phyloP scores from a whole-genome alignment of 2,113 vertebrate species.

The Micromys minutus region DNA sequence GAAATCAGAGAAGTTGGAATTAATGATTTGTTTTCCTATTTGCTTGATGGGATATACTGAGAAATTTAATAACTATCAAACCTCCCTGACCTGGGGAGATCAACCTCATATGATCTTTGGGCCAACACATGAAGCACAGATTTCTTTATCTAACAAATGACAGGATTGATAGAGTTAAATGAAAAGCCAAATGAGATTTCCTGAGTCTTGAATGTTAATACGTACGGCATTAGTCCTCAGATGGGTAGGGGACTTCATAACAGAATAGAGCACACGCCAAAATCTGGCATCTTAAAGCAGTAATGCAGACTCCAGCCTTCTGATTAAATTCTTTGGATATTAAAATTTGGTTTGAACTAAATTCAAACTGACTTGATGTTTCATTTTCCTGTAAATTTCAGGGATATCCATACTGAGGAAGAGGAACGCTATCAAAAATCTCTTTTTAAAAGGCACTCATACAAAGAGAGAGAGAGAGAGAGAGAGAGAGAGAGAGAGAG shows the following conservation, averaged over 20 bases:
- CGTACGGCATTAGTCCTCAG: slow-evolving; percentile 65
- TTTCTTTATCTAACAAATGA: slow-evolving; percentile 55
- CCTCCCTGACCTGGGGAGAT: slow-evolving; percentile 6
- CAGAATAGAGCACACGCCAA: slow-evolving; percentile 66
- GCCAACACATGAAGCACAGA: neutral
- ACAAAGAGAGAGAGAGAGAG: neutral
- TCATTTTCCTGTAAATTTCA: slow-evolving; percentile 68
- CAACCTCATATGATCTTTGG: neutral
- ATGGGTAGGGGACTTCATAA: slow-evolving; percentile 66
- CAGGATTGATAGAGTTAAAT: slow-evolving; percentile 70
- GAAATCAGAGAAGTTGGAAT: slow-evolving; percentile 34
- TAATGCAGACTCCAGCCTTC: slow-evolving; percentile 65
- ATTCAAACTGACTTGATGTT: slow-evolving; percentile 75
- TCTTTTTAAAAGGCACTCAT: slow-evolving; percentile 65
- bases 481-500: slow-evolving; percentile 34
- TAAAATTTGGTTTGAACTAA: slow-evolving; percentile 80
- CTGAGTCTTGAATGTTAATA: slow-evolving; percentile 69
- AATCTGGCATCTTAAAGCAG: slow-evolving; percentile 70
- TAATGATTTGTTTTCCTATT: slow-evolving; percentile 8
- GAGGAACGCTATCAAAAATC: slow-evolving; percentile 49
- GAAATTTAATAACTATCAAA: slow-evolving; percentile 34
- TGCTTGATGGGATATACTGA: slow-evolving; percentile 22
- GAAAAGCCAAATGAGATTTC: slow-evolving; percentile 65
- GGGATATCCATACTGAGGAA: slow-evolving; percentile 38
- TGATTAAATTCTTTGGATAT: slow-evolving; percentile 81